These are phyloP conservation scores for Callocephalon fimbriatum DNA, from an alignment of 2,113 vertebrate species.

Conservation along the genomic window DNA sequence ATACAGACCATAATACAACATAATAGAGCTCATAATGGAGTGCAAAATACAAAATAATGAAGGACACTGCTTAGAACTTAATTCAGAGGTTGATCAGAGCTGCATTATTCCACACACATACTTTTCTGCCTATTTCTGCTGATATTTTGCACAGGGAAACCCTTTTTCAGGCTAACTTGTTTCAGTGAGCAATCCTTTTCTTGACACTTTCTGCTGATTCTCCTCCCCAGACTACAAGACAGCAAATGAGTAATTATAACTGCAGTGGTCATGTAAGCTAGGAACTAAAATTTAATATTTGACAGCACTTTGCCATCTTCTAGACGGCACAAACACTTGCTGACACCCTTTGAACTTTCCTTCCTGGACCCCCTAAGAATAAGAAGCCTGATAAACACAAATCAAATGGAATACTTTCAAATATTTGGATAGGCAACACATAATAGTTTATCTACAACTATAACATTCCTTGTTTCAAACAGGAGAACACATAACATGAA, in stretches of 20 bases:
- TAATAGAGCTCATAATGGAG: background rate
- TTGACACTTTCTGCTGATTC: background rate
- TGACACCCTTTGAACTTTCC: background rate
- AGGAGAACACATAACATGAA: background rate
- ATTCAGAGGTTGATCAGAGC: conserved; percentile 1
- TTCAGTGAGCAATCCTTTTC: background rate
- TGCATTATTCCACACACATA: background rate
- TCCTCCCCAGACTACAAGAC: background rate
- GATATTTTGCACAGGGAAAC: background rate
- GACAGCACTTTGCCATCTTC: background rate
- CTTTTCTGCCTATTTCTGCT: background rate
- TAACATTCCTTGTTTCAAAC: background rate
- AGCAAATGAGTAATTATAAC: conserved; percentile 4
- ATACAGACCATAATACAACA: background rate
- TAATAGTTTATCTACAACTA: background rate
- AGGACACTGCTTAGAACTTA: background rate
- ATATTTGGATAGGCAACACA: background rate
- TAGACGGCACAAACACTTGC: background rate
- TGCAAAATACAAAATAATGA: conserved; percentile 9
- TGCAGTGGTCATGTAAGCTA: background rate
- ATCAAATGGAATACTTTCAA: background rate
- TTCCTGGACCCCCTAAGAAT: background rate
- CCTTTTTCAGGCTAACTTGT: background rate
- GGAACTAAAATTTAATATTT: background rate
- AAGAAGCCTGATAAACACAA: background rate